These are phyloP conservation scores for Psammodynastes pulverulentus DNA, from an alignment of 2,113 vertebrate species.

Conservation along the genomic window DNA sequence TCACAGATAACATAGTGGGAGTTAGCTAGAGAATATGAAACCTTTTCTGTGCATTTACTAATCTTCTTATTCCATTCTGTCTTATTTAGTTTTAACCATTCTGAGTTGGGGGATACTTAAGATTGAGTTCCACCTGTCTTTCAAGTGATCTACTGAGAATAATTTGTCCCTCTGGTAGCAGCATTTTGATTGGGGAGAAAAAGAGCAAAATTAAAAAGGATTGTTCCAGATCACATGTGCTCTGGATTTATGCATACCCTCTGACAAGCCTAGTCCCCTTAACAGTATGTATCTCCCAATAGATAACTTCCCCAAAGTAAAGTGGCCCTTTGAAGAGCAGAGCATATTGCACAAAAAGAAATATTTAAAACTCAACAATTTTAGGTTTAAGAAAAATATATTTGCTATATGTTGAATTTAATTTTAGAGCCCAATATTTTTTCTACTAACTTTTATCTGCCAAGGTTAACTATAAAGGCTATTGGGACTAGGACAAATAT, in stretches of 20 bases:
- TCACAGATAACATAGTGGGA: not conserved
- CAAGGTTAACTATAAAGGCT: not conserved
- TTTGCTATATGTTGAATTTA: not conserved
- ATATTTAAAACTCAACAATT: not conserved
- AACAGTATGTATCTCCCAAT: not conserved
- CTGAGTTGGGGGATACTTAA: not conserved
- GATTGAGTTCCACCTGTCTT: not conserved
- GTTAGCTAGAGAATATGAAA: not conserved
- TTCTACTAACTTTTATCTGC: not conserved
- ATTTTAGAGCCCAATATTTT: not conserved
- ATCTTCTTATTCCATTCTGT: not conserved
- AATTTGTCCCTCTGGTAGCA: not conserved
- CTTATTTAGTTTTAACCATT: not conserved
- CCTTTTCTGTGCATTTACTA: not conserved
- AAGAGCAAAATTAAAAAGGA: not conserved
- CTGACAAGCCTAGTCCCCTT: not conserved
- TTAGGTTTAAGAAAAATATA: not conserved
- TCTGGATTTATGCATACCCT: not conserved
- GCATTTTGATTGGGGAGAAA: not conserved
- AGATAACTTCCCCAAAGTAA: not conserved
- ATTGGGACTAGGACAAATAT: not conserved
- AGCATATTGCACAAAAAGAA: not conserved
- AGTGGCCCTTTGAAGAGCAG: not conserved
- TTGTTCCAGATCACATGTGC: not conserved
- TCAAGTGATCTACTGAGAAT: not conserved